Evolutionary conservation across 2,888 invertebrate genomes (phyloP).

Genomic region (Temnothorax rugatulus): DNA sequence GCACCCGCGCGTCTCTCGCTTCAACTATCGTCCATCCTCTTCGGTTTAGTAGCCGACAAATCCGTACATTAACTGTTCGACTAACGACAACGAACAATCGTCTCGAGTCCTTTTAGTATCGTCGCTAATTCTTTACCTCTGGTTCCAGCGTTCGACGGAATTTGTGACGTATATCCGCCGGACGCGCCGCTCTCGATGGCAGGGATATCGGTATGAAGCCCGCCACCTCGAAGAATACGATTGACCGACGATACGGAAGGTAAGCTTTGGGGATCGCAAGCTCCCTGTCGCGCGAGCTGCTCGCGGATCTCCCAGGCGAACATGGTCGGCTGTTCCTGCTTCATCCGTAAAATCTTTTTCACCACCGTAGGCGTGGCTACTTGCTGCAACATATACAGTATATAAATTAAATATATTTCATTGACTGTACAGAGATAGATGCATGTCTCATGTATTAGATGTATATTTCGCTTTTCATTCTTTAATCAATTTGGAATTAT

Average conservation of each 20-base stretch:
- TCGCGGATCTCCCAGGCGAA: slow-evolving; percentile 99
- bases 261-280: slow-evolving; percentile 96
- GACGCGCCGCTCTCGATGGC: slow-evolving; percentile 78
- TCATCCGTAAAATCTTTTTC: slow-evolving; percentile 96
- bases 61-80: not conserved
- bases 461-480: not conserved
- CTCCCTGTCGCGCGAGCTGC: slow-evolving; percentile 94
- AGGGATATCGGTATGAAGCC: slow-evolving; percentile 90
- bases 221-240: slow-evolving; percentile 95
- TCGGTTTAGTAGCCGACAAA: not conserved
- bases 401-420: slow-evolving; percentile 12
- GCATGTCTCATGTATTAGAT: not conserved
- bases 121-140: slow-evolving; percentile 76
- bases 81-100: not conserved
- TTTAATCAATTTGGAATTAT: not conserved
- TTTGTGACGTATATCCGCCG: slow-evolving; percentile 80
- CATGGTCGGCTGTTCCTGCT: slow-evolving; percentile 98
- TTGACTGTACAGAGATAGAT: not conserved
- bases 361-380: slow-evolving; percentile 98
- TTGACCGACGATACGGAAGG: slow-evolving; percentile 98
- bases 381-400: slow-evolving; percentile 90
- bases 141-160: slow-evolving; percentile 77
- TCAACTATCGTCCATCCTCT: not conserved
- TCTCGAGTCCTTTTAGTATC: not conserved
- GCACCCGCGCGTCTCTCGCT: not conserved